Evolutionary conservation across 2,797 vertebrate genomes (phyloP), one percentile per base, ranked within the genome.

Genomic region (Acipenser ruthenus): DNA sequence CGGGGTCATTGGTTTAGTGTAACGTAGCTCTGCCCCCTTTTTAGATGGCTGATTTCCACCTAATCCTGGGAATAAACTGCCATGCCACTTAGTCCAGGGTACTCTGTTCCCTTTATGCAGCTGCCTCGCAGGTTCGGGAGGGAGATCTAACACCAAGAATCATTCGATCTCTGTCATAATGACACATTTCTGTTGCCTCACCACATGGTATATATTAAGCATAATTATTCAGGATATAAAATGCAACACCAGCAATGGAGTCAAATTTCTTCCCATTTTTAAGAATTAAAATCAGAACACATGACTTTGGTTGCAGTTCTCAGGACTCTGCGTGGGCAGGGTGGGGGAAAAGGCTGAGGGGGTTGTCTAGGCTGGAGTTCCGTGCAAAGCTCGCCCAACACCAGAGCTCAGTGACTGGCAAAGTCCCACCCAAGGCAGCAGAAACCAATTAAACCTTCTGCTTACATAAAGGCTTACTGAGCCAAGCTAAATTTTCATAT

Each of bases 361-460:
- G 8, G 52, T 9, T 8, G 52, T 18, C 18, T 18, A 18, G 4
- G 8, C 52, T 12, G 52, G 52, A 55, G 12, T 55, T 55, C 52
- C 52, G 52, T 55, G 52, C 8, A 12, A 55, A 55, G 52, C 69
- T 74, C 75, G 73, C 69, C 50, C 48, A 62, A 69, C 73, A 67
- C 73, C 70, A 47, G 70, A 79, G 79, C 85, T 90, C 83, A 87
- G 88, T 88, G 91, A 88, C 86, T 92, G 91, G 87, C 87, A 84
- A 72, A 65, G 73, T 74, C 74, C 76, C 84, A 86, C 82, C 71
- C 6, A 68, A 79, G 75, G 83, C 89, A 91, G 87, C 87, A 93
- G 89, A 90, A 92, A 87, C 83, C 85, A 91, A 93, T 93, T 89
- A 88, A 79, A 71, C 69, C 65, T 69, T 84, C 77, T 83, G 81